Base-by-base conservation (phyloP, 2,797 vertebrate genomes). In the Gallinago solitaria region DNA sequence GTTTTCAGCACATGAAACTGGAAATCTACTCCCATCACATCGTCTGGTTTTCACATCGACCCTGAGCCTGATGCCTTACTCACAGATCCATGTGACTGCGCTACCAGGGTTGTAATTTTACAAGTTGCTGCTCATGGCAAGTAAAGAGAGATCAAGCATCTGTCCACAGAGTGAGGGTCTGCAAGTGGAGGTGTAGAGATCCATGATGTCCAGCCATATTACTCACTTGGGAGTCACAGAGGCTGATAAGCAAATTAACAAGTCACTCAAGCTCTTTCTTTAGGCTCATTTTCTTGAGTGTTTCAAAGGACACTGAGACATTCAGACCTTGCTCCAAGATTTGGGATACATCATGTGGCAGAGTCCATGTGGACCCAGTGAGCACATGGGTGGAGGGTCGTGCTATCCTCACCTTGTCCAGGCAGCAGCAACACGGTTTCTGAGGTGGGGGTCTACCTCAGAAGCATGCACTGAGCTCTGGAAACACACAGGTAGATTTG, bases 371-470 rank as follows among this genome's bases (percentile, higher is more conserved):
- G 24, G 30, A 27, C 47, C 54, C 70, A 48, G 21, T 12, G 70
- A 17, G 21, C 64, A 16, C 23, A 25, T 11, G 39, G 39, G 16
- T 27, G 21, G 53, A 57, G 69, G 20, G 68, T 10, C 69, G 54
- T 63, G 65, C 9, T 7, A 3, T 9, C 2, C 19, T 37, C 27
- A 33, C 2, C 2, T 9, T 13, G n/a, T 9, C 24, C 33, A 30
- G 27, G 21, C 0, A 33, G 63, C 50, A 83, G 45, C 23, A 51
- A 9, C 19, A 3, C 1, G 0, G 32, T 57, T 83, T 63, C 63
- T 45, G 8, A 48, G 59, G 32, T 32, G 13, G 30, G 16, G 11
- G 12, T 35, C 25, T 54, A 3, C 33, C 28, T 48, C 76, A 32
- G 32, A 64, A 21, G 63, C 19, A 6, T 1, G 18, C 21, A 2